Evolutionary conservation across 2,797 vertebrate species (phyloP), one percentile per base, ranked within the genome.

Genomic region (Remorina albescens): DNA sequence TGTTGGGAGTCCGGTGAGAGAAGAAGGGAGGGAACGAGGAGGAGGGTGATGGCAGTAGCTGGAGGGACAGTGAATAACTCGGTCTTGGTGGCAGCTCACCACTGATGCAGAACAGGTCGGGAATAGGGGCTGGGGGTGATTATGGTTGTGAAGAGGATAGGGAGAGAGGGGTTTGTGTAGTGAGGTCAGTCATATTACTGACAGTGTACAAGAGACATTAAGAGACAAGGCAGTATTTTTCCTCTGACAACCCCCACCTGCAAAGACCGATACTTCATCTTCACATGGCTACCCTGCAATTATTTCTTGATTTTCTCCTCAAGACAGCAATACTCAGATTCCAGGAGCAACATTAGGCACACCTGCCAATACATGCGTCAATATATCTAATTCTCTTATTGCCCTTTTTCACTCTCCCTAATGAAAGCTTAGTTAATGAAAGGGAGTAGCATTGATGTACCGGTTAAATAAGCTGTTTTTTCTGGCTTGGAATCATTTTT

Each of bases 181-280:
- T 85, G 74, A 88, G 88, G 82, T 92, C 84, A 83, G 78, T 77
- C 81, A 90, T 89, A 90, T 92, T 91, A 90, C 85, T 87, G 90
- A 89, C 80, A 65, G 62, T 28, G 8, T 64, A 32, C 55, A 50
- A 49, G 58, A 76, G 69, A 88, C 86, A 78, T 68, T 85, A 88
- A 78, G 79, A 87, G 84, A 88, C 82, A 76, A 83, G 83, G 86
- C 76, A 82, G 82, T 87, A 84, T 60, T 51, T 78, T 76, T 86
- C 50, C 49, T 59, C 78, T 60, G 62, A 69, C 79, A 74, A 44
- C 83, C 82, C 85, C 82, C 76, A 76, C 65, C 55, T 34, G 11
- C 76, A 76, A 81, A 88, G 47, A 80, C 67, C 81, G 78, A 90
- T 76, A 66, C 62, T 78, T 81, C 66, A 84, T 91, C 72, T 74